Conservation (phyloP, 2,113 vertebrate species). For the Zapus hudsonius region DNA sequence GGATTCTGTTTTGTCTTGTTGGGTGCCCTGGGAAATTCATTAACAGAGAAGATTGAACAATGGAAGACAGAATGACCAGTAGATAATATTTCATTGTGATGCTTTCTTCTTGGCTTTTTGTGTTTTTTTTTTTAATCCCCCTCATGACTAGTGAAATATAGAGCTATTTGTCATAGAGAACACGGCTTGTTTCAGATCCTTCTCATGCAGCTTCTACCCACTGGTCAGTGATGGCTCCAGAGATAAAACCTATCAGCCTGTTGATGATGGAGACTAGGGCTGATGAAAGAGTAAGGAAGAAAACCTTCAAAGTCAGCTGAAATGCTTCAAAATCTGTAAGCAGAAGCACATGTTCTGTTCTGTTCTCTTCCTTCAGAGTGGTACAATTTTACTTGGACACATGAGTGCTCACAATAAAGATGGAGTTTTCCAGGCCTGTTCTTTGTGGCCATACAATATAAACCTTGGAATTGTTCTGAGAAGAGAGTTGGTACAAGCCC, state of each 20-base stretch:
- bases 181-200: not conserved
- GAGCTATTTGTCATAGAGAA: not conserved
- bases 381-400: not conserved
- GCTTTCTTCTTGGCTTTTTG: not conserved
- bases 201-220: not conserved
- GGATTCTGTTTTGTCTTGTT: not conserved
- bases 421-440: not conserved
- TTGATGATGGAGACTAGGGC: not conserved
- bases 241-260: not conserved
- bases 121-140: not conserved
- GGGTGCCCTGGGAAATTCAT: not conserved
- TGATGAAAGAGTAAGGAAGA: not conserved
- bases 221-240: not conserved
- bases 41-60: not conserved
- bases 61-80: not conserved
- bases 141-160: not conserved
- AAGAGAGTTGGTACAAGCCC: not conserved
- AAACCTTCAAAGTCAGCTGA: too few relatives aligned
- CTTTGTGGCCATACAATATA: not conserved
- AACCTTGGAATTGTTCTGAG: not conserved
- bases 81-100: not conserved
- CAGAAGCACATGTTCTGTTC: not conserved
- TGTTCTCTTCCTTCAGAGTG: not conserved
- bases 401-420: not conserved
- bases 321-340: not conserved